Conservation (phyloP, 2,888 invertebrate genomes). For the Scaeva pyrastri region DNA sequence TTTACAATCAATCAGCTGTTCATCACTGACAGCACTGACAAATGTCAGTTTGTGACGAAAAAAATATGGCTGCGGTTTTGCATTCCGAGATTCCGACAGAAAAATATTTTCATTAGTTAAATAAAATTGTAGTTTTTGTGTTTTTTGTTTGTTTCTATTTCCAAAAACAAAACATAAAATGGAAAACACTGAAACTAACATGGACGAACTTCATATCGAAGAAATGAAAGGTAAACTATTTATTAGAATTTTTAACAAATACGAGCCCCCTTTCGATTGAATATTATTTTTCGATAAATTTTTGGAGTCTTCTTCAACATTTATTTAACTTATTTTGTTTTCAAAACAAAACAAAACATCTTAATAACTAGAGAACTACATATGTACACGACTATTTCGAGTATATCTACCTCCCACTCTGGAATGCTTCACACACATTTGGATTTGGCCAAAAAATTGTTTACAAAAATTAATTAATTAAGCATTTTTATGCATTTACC, state of each 20-base stretch:
- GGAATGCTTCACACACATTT: conserved; percentile 4
- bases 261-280: no score
- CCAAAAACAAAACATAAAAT: conserved; percentile 28
- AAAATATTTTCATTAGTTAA: conserved; percentile 47
- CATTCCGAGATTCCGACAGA: conserved; percentile 15
- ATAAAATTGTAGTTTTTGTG: conserved; percentile 20
- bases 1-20: conserved; percentile 15
- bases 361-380: background rate
- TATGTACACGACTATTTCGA: background rate
- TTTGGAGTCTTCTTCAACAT: background rate
- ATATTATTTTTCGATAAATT: background rate
- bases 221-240: conserved; percentile 59
- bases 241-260: background rate
- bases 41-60: conserved; percentile 53
- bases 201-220: conserved; percentile 52
- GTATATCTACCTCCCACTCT: background rate
- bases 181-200: conserved; percentile 53
- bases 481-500: conserved; percentile 16
- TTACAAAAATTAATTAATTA: conserved; percentile 35
- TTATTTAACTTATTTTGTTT: conserved; percentile 17
- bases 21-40: conserved; percentile 5
- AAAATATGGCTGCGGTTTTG: conserved; percentile 65
- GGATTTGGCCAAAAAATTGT: conserved; percentile 8
- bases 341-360: background rate
- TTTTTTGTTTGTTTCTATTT: background rate